Conservation (phyloP, 2,888 invertebrate species). For the Rotaria sp. region DNA sequence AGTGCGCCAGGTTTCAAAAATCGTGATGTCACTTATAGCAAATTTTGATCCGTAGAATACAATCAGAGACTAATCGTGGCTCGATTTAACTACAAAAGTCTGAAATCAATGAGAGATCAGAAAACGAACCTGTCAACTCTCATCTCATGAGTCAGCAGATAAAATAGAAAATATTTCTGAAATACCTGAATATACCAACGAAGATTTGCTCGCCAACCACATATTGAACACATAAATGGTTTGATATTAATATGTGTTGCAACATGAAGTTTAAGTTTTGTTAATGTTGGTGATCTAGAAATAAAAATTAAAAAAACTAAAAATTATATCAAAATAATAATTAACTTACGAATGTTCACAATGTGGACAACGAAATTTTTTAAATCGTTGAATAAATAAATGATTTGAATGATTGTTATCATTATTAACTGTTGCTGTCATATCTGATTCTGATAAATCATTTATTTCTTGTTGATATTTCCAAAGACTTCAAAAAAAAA, state of each 20-base stretch:
- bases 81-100: too few species aligned
- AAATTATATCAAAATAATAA: background rate
- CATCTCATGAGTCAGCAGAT: too few species aligned
- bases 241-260: conserved; percentile 27
- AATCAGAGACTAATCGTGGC: too few species aligned
- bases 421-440: background rate
- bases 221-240: conserved; percentile 11
- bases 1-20: too few species aligned
- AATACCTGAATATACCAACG: conserved; percentile 23
- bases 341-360: conserved; percentile 12
- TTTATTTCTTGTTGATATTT: conserved; percentile 9
- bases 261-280: conserved; percentile 26
- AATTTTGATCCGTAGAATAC: too few species aligned
- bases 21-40: too few species aligned
- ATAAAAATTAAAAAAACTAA: background rate
- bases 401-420: background rate
- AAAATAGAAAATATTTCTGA: too few species aligned
- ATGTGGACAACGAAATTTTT: conserved; percentile 30
- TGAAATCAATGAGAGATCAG: too few species aligned
- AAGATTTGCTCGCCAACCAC: conserved; percentile 21
- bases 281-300: conserved; percentile 15
- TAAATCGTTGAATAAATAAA: background rate
- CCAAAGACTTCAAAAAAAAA: background rate
- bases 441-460: background rate
- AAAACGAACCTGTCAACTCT: too few species aligned